Percentiles rank a stretch among this genome's conserved stretches.
Evolutionary conservation across 2,797 vertebrate species (phyloP).

Genomic region (Acipenser oxyrinchus): DNA sequence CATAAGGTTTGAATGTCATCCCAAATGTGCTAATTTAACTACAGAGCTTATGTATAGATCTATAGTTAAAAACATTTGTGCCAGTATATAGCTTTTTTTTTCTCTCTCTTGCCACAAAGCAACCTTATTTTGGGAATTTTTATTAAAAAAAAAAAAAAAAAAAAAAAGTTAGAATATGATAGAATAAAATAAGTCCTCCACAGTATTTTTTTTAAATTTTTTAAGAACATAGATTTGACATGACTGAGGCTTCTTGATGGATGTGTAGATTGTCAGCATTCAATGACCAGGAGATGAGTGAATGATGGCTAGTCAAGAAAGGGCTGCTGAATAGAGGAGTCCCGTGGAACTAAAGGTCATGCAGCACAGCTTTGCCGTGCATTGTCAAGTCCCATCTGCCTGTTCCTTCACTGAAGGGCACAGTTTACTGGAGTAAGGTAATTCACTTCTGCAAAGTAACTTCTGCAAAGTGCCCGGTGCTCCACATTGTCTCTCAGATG

Average conservation of each 20-base stretch:
- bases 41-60: no score
- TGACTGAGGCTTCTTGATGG: background rate
- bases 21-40: no score
- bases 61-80: no score
- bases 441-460: slow-evolving; percentile 30
- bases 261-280: background rate
- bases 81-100: no score
- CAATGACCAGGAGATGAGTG: background rate
- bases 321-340: background rate
- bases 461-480: slow-evolving; percentile 42
- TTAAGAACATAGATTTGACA: background rate
- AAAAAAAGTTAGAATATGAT: no score
- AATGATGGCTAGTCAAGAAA: slow-evolving; percentile 2
- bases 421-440: slow-evolving; percentile 41
- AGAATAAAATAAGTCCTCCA: no score
- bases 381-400: slow-evolving; percentile 54
- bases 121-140: no score
- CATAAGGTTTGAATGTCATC: no score
- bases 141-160: no score
- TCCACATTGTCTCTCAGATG: no score
- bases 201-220: no score
- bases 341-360: slow-evolving; percentile 41
- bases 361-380: slow-evolving; percentile 23
- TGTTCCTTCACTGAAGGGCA: slow-evolving; percentile 45
- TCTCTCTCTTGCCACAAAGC: no score